Evolutionary conservation across 2,113 vertebrate genomes (phyloP).

Genomic region (Solea solea): DNA sequence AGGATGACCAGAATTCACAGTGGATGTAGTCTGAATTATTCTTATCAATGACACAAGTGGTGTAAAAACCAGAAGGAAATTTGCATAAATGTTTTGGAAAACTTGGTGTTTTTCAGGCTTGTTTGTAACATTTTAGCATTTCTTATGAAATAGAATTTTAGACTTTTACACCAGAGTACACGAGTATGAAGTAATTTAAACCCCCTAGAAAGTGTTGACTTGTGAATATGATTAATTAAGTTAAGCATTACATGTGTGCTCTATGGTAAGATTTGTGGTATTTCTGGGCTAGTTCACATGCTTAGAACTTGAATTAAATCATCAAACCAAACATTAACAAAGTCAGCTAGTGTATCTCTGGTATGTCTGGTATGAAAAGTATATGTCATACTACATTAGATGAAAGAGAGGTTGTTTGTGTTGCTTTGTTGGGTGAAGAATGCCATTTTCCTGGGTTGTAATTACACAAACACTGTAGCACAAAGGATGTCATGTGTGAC

Average conservation of each 20-base stretch:
- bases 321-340: conserved; percentile 11
- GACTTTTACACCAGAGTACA: background rate
- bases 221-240: too few species aligned
- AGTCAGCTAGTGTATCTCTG: background rate
- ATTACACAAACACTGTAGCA: conserved; percentile 54
- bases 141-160: too few species aligned
- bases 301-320: background rate
- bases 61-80: conserved; percentile 24
- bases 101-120: background rate
- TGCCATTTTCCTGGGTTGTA: conserved; percentile 41
- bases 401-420: conserved; percentile 17
- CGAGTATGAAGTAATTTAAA: background rate
- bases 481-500: conserved; percentile 35
- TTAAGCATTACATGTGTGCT: background rate
- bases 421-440: conserved; percentile 57
- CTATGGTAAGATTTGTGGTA: background rate
- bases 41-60: conserved; percentile 19
- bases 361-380: conserved; percentile 31
- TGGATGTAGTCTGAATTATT: background rate
- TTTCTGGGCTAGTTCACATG: conserved; percentile 32
- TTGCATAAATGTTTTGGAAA: background rate
- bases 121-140: background rate
- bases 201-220: background rate
- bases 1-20: conserved; percentile 15
- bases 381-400: background rate